Evolutionary conservation across 1,140 invertebrate species (phyloP).

Genomic region (Cepaea nemoralis): DNA sequence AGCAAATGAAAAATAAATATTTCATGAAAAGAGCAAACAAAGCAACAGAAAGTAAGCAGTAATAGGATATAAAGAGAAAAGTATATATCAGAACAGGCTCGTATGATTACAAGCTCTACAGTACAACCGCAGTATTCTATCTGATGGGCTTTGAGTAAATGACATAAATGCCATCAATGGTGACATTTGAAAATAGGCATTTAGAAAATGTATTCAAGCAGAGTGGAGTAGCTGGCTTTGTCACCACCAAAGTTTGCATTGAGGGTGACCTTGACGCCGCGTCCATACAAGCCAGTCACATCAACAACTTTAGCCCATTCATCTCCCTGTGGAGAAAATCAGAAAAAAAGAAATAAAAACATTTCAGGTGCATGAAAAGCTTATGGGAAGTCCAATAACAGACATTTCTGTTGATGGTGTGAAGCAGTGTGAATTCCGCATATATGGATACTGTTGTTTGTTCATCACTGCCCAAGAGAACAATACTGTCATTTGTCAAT

Average conservation of each 20-base stretch:
- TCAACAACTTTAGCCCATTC: slow-evolving; percentile 64
- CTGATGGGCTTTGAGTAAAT: neutral
- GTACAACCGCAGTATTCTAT: neutral
- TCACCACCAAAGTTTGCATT: slow-evolving; percentile 69
- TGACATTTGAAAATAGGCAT: neutral
- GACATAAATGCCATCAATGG: neutral
- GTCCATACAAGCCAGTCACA: slow-evolving; percentile 54
- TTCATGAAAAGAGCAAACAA: neutral
- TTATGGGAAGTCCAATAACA: no score
- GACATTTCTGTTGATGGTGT: no score
- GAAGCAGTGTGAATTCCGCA: no score
- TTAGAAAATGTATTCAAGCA: slow-evolving; percentile 68
- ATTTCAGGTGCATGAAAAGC: no score
- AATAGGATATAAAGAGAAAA: neutral
- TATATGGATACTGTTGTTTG: no score
- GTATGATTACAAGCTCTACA: neutral
- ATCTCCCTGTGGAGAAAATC: slow-evolving; percentile 44
- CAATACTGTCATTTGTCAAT: no score
- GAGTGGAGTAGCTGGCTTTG: slow-evolving; percentile 67
- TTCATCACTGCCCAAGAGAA: no score
- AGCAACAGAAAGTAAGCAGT: neutral
- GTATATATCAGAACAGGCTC: neutral
- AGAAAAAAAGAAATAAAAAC: neutral
- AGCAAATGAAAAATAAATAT: neutral
- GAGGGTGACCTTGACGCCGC: slow-evolving; percentile 60